Conservation (phyloP, 2,888 invertebrate genomes). For the Euplagia quadripunctaria region DNA sequence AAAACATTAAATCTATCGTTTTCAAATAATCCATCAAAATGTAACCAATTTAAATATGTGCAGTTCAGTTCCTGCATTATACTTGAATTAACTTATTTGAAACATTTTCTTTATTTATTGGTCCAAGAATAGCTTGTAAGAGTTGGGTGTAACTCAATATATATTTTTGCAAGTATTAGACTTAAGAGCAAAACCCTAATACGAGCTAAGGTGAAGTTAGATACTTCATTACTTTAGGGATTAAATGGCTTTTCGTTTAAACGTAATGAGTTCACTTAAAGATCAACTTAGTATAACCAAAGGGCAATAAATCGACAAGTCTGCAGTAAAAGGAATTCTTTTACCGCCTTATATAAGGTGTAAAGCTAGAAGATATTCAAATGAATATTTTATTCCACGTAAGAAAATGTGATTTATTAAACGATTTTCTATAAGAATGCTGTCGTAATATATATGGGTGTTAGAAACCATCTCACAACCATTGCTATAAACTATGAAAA, state of each 20-base stretch:
- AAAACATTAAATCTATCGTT: too few species aligned
- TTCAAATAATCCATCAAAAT: too few species aligned
- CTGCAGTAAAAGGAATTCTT: not conserved
- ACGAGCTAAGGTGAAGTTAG: not conserved
- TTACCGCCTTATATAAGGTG: not conserved
- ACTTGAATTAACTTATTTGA: too few species aligned
- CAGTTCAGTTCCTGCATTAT: not conserved
- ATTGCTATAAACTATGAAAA: too few species aligned
- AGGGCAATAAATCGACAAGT: not conserved
- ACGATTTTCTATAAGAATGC: not conserved
- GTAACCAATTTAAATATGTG: too few species aligned
- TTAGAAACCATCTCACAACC: not conserved
- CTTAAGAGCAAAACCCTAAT: not conserved
- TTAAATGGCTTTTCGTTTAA: not conserved
- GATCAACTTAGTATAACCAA: constrained; percentile 8
- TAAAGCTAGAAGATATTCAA: not conserved
- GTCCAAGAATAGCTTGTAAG: too few species aligned
- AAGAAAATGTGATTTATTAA: constrained; percentile 1
- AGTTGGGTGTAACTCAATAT: too few species aligned
- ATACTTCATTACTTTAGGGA: not conserved
- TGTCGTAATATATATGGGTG: not conserved
- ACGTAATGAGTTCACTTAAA: not conserved
- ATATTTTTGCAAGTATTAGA: not conserved
- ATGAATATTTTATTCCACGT: not conserved
- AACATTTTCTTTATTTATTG: too few species aligned